Conservation (phyloP, 2,113 vertebrate species). For the Saguinus midas region DNA sequence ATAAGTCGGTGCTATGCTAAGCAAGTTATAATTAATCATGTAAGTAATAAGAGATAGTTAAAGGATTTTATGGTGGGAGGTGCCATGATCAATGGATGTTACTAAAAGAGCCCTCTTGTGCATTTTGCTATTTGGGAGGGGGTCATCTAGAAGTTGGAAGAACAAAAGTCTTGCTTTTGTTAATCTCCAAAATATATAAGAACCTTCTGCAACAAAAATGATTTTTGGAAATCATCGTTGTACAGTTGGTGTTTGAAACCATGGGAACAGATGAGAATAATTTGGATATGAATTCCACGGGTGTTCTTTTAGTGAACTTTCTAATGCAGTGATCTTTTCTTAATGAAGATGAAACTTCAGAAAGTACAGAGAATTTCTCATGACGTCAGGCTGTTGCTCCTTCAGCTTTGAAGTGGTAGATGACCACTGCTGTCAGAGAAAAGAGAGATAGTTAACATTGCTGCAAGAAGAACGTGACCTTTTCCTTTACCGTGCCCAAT, state of each 20-base stretch:
- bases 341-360: background rate
- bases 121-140: background rate
- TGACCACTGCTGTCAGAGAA: background rate
- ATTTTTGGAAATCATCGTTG: background rate
- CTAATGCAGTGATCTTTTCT: background rate
- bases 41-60: background rate
- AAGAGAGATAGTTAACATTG: background rate
- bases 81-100: background rate
- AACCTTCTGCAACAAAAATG: background rate
- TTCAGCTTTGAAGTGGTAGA: background rate
- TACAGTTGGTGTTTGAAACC: background rate
- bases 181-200: background rate
- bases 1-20: background rate
- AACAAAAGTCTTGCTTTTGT: background rate
- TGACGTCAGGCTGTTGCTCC: background rate
- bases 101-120: background rate
- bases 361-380: background rate
- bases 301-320: slow-evolving; percentile 6
- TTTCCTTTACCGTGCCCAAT: background rate
- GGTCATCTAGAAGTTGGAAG: background rate
- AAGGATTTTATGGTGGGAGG: background rate
- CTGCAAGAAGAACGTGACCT: background rate
- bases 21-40: background rate
- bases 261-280: background rate
- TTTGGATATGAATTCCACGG: slow-evolving; percentile 6